Evolutionary conservation across 2,113 vertebrate genomes (phyloP).

Genomic region (Alces alces): DNA sequence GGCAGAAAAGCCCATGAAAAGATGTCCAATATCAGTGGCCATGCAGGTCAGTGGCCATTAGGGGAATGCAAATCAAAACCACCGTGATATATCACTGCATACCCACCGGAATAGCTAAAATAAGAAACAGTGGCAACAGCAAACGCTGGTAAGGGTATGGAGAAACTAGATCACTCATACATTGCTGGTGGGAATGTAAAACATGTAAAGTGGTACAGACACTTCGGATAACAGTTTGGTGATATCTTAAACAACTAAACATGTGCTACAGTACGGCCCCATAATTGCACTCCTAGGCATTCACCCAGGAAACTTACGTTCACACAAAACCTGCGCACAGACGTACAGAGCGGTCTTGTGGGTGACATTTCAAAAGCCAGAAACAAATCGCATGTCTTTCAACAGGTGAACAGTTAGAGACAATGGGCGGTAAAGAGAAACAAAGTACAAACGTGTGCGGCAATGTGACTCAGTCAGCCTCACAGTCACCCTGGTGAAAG

Average conservation of each 20-base stretch:
- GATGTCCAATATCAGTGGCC: accelerated
- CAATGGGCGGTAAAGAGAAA: neutral
- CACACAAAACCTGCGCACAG: neutral
- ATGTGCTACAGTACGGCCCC: accelerated
- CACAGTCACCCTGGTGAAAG: accelerated
- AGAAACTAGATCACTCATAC: neutral
- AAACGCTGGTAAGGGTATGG: neutral
- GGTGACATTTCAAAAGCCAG: neutral
- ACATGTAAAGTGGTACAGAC: accelerated
- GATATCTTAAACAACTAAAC: neutral
- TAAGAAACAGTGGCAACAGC: too few relatives aligned
- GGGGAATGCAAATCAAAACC: neutral
- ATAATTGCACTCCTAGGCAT: neutral
- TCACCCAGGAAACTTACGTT: neutral
- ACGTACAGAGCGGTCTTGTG: neutral
- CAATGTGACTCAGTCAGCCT: accelerated
- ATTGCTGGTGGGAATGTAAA: accelerated
- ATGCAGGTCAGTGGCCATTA: neutral
- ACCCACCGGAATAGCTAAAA: neutral
- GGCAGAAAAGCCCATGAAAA: accelerated
- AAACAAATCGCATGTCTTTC: neutral
- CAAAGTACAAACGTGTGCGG: accelerated
- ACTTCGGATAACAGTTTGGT: neutral
- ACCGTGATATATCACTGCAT: accelerated
- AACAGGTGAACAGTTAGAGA: neutral